phyloP scores from a whole-genome alignment of 2,888 invertebrate genomes.

The Hypsopygia costalis region DNA sequence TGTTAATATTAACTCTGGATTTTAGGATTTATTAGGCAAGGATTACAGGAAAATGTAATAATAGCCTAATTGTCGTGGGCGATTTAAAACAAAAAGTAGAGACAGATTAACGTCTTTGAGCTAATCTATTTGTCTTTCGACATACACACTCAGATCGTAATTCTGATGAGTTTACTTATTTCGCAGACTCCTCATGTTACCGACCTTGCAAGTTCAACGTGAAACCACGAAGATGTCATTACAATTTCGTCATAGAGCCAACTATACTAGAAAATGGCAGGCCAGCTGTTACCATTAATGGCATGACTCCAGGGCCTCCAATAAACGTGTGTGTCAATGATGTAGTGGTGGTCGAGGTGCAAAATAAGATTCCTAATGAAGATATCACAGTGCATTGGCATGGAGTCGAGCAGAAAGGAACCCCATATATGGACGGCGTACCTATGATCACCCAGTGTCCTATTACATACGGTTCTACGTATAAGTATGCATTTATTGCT shows the following conservation, averaged over 20 bases:
- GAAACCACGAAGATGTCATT: constrained; percentile 64
- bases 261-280: constrained; percentile 45
- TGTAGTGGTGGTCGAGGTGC: constrained; percentile 85
- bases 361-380: constrained; percentile 84
- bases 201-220: constrained; percentile 76
- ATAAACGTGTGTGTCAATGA: constrained; percentile 87
- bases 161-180: constrained; percentile 3
- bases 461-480: constrained; percentile 83
- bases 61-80: no score
- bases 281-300: constrained; percentile 54
- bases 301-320: constrained; percentile 70
- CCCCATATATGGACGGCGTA: constrained; percentile 88
- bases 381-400: constrained; percentile 89
- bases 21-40: no score
- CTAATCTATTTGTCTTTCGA: no score
- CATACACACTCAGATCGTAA: no score
- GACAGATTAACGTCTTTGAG: no score
- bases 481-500: constrained; percentile 86
- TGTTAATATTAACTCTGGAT: no score
- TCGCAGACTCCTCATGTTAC: constrained; percentile 64
- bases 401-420: constrained; percentile 81
- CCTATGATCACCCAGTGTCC: constrained; percentile 90
- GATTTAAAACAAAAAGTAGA: no score
- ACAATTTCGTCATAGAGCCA: constrained; percentile 59
- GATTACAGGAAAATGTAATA: no score